Percentiles rank a stretch among this genome's conserved stretches.
Evolutionary conservation across 2,888 invertebrate genomes (phyloP).

Genomic region (Hirtodrosophila confusa): DNA sequence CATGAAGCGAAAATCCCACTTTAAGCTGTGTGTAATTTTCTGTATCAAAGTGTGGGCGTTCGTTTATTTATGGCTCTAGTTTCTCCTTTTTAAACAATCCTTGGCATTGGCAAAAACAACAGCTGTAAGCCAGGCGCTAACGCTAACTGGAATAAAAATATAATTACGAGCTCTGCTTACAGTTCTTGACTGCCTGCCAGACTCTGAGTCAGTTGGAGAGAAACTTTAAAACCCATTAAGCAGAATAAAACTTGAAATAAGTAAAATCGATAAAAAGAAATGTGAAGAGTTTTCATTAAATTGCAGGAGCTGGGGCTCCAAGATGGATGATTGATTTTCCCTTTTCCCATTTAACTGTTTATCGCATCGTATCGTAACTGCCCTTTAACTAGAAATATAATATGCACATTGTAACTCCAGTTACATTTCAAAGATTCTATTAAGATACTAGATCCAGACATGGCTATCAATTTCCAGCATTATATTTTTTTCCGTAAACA

Average conservation of each 20-base stretch:
- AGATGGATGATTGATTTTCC: conserved; percentile 32
- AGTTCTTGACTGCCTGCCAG: conserved; percentile 3
- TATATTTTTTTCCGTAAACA: background rate
- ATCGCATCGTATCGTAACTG: background rate
- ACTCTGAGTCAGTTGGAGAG: background rate
- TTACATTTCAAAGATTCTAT: no score
- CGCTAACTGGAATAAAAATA: conserved; percentile 2
- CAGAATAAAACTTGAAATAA: background rate
- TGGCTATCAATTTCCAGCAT: no score
- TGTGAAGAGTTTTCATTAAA: conserved; percentile 13
- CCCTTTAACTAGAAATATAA: background rate
- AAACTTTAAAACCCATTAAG: conserved; percentile 6
- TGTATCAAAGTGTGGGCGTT: conserved; percentile 43
- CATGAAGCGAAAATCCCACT: conserved; percentile 39
- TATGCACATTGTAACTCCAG: no score
- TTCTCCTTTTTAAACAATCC: conserved; percentile 1
- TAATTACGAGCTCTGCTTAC: conserved; percentile 13
- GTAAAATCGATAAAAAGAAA: conserved; percentile 25
- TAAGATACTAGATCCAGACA: no score
- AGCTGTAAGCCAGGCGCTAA: conserved; percentile 17
- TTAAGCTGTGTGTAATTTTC: conserved; percentile 62
- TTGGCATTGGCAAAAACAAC: conserved; percentile 10
- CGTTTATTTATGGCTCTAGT: conserved; percentile 64
- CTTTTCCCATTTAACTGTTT: background rate
- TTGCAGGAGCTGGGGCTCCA: background rate